These are phyloP conservation scores for Thysanoteuthis rhombus DNA, from an alignment of 2,888 invertebrate species.

Conservation along the genomic window DNA sequence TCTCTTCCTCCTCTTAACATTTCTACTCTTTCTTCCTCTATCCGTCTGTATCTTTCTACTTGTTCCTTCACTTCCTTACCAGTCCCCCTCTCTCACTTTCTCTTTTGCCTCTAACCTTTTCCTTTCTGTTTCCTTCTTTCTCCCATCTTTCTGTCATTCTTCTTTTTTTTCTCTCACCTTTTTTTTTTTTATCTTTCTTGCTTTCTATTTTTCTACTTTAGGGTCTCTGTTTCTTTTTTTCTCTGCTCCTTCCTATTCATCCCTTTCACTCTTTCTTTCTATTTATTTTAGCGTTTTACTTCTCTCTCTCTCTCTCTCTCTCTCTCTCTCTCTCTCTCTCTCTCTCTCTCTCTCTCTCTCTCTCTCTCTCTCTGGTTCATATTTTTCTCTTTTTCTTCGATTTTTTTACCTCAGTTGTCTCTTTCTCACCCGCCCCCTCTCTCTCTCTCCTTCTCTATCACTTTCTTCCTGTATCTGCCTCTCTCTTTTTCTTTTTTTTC, in stretches of 20 bases:
- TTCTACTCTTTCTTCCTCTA: neutral
- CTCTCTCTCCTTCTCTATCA: no score
- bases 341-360: neutral
- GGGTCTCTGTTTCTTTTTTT: neutral
- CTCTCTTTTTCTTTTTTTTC: neutral
- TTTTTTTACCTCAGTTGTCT: no score
- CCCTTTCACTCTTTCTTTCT: neutral
- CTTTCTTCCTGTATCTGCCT: neutral
- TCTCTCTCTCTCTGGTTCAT: neutral
- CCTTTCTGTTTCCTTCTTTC: neutral
- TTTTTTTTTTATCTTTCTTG: neutral
- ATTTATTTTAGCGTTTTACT: no score
- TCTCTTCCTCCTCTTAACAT: no score
- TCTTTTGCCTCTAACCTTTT: no score
- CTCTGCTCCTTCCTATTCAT: neutral
- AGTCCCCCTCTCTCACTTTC: neutral
- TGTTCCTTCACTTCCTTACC: neutral
- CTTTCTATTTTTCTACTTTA: no score
- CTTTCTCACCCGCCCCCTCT: no score
- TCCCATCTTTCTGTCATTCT: neutral
- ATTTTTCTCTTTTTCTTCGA: neutral
- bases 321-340: neutral
- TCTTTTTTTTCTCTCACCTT: neutral
- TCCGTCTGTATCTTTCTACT: neutral
- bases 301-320: neutral